Evolutionary conservation across 1,140 invertebrate species (phyloP), one percentile per base, ranked within the genome.

Genomic region (Bombus confusus): DNA sequence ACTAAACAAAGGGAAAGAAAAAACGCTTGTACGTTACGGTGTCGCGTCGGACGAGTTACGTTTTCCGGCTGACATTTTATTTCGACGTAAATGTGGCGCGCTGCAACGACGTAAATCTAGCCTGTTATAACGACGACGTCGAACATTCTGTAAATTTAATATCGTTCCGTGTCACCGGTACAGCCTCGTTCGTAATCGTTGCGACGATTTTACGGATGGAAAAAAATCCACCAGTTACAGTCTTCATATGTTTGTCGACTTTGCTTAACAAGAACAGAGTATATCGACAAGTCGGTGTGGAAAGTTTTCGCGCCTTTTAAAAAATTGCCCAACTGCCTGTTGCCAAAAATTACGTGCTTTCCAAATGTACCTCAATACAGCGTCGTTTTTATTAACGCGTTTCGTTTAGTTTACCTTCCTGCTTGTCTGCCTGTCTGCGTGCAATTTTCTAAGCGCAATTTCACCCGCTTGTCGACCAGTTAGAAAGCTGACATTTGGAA

Each of bases 111-210:
- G 66, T 71, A 47, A 80, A 71, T 80, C 68, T 47, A 6, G 4
- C 18, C 66, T 25, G 79, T 71, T 80, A 71, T 71, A 47, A 80
- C 66, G 37, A 37, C 31, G 12, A 57, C 66, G 43, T 80, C 79
- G 52, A 80, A 80, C 66, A 57, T 80, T 34, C 43, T 37, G 66
- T 80, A 71, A 80, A 80, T 80, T 80, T 80, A 80, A 80, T 71
- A 57, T 57, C 47, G 43, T 10, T 3, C 47, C 43, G 15, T 31
- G 28, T 25, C 69, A n/a, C 22, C 12, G 69, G 69, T 13, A n/a
- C 69, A 25, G 28, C 3, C 3, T n/a, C 69, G 69, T 71, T 71
- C 69, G 69, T 41, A 71, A 41, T 71, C 69, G 39, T 71, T 25
- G 12, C 37, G 25, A 41, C 37, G 34, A 71, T 71, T 71, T 41